Evolutionary conservation across 2,888 invertebrate genomes (phyloP).

Genomic region (Agapetus fuscipes): DNA sequence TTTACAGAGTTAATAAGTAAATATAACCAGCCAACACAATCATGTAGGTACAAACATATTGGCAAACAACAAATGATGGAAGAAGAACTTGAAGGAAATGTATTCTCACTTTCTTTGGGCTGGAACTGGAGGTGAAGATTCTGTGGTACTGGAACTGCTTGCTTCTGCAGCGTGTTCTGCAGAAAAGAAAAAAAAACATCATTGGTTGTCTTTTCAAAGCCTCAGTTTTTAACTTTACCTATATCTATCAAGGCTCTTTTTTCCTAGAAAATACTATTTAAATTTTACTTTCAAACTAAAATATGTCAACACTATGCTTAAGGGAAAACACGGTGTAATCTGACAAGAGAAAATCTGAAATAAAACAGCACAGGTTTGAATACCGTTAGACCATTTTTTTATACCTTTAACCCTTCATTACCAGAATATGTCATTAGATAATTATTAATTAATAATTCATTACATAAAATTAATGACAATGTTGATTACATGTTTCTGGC

Average conservation of each 20-base stretch:
- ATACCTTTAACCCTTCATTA: too few relatives aligned
- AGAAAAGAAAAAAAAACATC: slow-evolving; percentile 20
- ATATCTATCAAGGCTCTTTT: too few relatives aligned
- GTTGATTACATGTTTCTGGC: too few relatives aligned
- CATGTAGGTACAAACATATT: neutral
- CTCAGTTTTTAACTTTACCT: neutral
- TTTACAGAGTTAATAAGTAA: slow-evolving; percentile 3
- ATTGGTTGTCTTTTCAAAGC: neutral
- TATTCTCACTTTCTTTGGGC: slow-evolving; percentile 40
- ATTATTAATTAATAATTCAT: too few relatives aligned
- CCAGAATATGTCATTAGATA: too few relatives aligned
- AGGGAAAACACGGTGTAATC: too few relatives aligned
- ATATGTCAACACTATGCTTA: too few relatives aligned
- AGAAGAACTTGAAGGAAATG: neutral
- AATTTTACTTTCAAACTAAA: neutral
- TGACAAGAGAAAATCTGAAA: too few relatives aligned
- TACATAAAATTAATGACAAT: too few relatives aligned
- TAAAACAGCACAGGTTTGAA: too few relatives aligned
- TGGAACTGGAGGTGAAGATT: slow-evolving; percentile 39
- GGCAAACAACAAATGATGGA: neutral
- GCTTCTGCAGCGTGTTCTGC: slow-evolving; percentile 34
- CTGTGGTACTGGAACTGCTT: slow-evolving; percentile 36
- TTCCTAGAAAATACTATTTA: too few relatives aligned
- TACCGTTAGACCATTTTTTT: too few relatives aligned
- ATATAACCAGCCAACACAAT: neutral